phyloP scores from a whole-genome alignment of 1,140 invertebrate species.

The Zaprionus gabonicus region DNA sequence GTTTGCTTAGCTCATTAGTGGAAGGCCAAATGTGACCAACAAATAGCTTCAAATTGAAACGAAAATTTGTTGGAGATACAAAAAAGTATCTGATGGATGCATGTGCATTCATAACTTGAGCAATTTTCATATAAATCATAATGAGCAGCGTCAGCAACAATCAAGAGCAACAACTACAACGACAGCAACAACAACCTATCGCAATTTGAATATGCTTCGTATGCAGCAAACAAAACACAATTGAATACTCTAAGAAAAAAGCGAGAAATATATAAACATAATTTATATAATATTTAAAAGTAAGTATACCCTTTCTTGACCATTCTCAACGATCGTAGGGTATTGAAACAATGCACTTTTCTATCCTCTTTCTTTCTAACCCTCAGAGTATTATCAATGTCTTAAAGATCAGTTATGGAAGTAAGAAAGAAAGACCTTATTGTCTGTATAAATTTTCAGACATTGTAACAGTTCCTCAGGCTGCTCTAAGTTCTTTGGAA shows the following conservation, averaged over 20 bases:
- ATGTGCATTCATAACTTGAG: conserved; percentile 56
- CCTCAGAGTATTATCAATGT: too few species aligned
- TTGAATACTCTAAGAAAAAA: background rate
- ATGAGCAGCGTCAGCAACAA: conserved; percentile 4
- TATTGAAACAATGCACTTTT: too few species aligned
- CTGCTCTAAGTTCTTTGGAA: background rate
- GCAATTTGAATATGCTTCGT: background rate
- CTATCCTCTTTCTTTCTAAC: too few species aligned
- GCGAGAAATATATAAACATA: background rate
- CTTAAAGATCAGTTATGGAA: too few species aligned
- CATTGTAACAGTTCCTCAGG: too few species aligned
- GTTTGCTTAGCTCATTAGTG: conserved; percentile 69
- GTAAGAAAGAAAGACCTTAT: too few species aligned
- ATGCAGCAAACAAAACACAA: background rate
- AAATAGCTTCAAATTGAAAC: conserved; percentile 41
- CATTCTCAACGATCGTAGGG: too few species aligned
- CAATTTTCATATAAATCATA: conserved; percentile 59
- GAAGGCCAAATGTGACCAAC: conserved; percentile 49
- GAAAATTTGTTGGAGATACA: conserved; percentile 34
- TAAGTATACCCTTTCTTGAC: too few species aligned
- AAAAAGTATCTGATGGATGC: conserved; percentile 59
- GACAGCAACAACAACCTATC: conserved; percentile 6
- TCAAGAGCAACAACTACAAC: background rate
- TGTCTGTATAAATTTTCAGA: too few species aligned
- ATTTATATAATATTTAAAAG: background rate